Conservation (phyloP, 2,113 vertebrate genomes). For the Zingel zingel region DNA sequence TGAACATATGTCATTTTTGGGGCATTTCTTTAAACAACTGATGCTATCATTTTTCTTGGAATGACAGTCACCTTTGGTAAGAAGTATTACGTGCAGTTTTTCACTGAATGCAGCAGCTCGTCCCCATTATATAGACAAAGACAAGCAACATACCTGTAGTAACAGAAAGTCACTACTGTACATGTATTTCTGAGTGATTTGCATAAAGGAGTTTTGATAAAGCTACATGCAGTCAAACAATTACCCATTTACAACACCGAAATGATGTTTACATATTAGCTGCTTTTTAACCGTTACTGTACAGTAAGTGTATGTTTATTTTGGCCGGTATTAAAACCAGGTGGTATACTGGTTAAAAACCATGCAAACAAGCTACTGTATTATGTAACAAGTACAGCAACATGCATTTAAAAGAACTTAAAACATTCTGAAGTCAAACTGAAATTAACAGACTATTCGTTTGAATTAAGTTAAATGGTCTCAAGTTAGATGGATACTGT, state of each 20-base stretch:
- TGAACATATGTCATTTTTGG: not conserved
- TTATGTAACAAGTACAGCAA: not conserved
- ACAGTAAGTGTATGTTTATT: not conserved
- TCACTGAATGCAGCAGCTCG: not conserved
- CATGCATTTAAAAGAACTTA: conserved; percentile 3
- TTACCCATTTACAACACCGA: conserved; percentile 13
- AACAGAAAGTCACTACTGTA: conserved; percentile 9
- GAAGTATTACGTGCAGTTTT: not conserved
- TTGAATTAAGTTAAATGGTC: not conserved
- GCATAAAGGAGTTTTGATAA: conserved; percentile 33
- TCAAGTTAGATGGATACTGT: not conserved
- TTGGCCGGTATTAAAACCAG: conserved; percentile 7
- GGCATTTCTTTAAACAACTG: not conserved
- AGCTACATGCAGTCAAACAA: conserved; percentile 15
- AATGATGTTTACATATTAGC: conserved; percentile 6
- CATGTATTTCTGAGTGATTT: conserved; percentile 33
- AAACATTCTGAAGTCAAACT: not conserved
- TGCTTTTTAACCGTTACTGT: not conserved
- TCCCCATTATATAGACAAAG: not conserved
- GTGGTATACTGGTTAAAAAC: not conserved
- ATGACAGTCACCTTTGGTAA: not conserved
- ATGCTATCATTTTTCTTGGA: not conserved
- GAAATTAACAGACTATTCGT: not conserved
- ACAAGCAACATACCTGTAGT: no score
- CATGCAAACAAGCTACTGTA: not conserved